phyloP scores from a whole-genome alignment of 2,797 vertebrate genomes.

The Tachyglossus aculeatus region DNA sequence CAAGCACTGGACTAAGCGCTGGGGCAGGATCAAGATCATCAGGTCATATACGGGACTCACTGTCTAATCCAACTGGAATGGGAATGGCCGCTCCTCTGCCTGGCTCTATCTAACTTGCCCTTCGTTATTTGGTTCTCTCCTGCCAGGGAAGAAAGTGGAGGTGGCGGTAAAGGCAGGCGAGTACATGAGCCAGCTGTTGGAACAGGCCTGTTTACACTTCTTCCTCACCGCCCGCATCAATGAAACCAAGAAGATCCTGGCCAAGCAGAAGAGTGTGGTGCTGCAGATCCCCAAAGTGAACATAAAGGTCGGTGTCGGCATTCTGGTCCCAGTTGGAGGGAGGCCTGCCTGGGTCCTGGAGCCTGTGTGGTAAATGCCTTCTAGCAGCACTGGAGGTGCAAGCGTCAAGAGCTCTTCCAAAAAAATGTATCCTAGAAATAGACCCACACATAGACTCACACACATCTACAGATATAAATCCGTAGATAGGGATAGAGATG shows the following conservation, averaged over 20 bases:
- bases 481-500: constrained; percentile 44
- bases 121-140: constrained; percentile 39
- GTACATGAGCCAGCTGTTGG: constrained; percentile 88
- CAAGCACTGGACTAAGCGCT: too few relatives aligned
- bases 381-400: not conserved
- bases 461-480: constrained; percentile 50
- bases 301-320: constrained; percentile 79
- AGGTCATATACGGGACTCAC: too few relatives aligned
- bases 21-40: too few relatives aligned
- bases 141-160: constrained; percentile 73
- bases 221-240: constrained; percentile 87
- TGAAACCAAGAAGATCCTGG: constrained; percentile 84
- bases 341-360: too few relatives aligned
- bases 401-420: not conserved
- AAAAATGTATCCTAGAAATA: constrained; percentile 31
- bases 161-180: constrained; percentile 73
- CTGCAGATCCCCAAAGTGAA: constrained; percentile 81
- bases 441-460: constrained; percentile 47
- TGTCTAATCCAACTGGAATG: too few relatives aligned
- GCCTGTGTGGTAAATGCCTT: too few relatives aligned
- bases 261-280: constrained; percentile 79
- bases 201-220: constrained; percentile 92
- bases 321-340: too few relatives aligned
- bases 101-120: constrained; percentile 7
- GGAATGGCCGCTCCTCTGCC: not conserved